Percentiles rank a stretch among this genome's conserved stretches.
phyloP scores from a whole-genome alignment of 2,113 vertebrate genomes.

The Microtus montanus region DNA sequence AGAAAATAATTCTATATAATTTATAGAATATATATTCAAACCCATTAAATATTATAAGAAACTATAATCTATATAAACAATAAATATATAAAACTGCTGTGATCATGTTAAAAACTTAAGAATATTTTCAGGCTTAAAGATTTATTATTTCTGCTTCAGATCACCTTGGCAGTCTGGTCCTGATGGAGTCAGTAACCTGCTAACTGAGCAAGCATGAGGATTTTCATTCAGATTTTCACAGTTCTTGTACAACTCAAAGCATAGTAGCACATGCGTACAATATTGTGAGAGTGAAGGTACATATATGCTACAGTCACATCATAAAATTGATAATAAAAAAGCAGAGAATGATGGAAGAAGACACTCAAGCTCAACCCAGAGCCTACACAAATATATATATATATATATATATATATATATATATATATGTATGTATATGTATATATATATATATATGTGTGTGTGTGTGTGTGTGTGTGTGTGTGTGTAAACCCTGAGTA shows the following conservation, averaged over 20 bases:
- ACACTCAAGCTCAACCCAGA: background rate
- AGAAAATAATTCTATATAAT: background rate
- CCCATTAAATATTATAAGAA: background rate
- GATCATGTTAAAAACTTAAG: background rate
- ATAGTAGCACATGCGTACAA: background rate
- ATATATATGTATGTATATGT: too few relatives aligned
- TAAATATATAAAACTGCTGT: background rate
- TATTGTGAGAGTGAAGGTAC: background rate
- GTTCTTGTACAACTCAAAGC: background rate
- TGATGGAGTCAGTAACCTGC: background rate
- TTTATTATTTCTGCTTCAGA: background rate
- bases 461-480: too few relatives aligned
- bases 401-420: too few relatives aligned
- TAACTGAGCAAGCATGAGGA: background rate
- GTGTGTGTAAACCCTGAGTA: background rate
- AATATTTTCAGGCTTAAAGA: background rate
- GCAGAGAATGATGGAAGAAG: background rate
- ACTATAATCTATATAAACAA: background rate
- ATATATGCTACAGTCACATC: background rate
- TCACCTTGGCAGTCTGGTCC: background rate
- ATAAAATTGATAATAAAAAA: background rate
- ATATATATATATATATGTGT: too few relatives aligned
- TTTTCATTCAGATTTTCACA: background rate
- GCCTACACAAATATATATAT: background rate
- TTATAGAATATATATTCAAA: background rate